Percentiles rank a stretch among this genome's conserved stretches.
phyloP scores from a whole-genome alignment of 2,113 vertebrate genomes.

The Procapra przewalskii region DNA sequence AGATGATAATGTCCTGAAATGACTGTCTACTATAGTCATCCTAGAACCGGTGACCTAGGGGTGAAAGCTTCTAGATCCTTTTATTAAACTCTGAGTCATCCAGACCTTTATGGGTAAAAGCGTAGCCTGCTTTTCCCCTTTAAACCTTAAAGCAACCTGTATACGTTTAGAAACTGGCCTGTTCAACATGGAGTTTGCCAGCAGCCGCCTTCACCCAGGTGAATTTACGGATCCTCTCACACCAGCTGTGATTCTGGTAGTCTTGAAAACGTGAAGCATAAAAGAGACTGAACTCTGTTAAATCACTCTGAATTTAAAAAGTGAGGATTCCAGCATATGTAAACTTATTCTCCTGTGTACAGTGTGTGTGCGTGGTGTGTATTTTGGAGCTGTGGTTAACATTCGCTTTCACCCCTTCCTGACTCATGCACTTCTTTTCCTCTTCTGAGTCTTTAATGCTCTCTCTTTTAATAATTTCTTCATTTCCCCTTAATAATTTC shows the following conservation, averaged over 20 bases:
- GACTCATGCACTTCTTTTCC: neutral
- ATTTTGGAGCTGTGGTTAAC: neutral
- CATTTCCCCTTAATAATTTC: neutral
- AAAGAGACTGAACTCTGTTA: neutral
- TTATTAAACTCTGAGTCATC: conserved; percentile 38
- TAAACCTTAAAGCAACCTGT: conserved; percentile 13
- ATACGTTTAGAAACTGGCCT: neutral
- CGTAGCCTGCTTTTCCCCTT: neutral
- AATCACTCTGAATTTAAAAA: neutral
- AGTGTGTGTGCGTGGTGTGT: neutral
- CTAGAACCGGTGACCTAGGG: conserved; percentile 28
- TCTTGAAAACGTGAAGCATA: neutral
- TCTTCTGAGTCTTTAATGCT: neutral
- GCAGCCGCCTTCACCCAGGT: neutral
- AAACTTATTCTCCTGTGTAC: neutral
- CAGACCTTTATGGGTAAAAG: neutral
- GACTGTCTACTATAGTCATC: neutral
- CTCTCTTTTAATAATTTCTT: neutral
- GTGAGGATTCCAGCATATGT: neutral
- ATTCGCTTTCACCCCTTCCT: neutral
- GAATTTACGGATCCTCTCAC: neutral
- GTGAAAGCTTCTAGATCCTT: neutral
- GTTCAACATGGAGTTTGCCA: neutral
- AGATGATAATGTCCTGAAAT: neutral
- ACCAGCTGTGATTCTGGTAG: neutral